Conservation (phyloP, 2,113 vertebrate species). For the Nematolebias whitei region DNA sequence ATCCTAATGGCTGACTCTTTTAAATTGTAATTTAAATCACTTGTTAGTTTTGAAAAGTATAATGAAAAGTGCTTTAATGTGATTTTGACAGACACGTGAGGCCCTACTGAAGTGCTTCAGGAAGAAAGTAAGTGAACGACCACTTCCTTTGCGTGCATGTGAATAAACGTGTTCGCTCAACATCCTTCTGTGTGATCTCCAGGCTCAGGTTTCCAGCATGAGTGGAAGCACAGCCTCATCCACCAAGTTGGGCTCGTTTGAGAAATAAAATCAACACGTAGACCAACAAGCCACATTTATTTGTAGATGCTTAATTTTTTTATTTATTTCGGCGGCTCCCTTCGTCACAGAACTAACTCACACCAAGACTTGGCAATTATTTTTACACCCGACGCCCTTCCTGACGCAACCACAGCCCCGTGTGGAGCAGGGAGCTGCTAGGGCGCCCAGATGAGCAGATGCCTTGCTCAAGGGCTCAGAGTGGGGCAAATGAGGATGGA, state of each 20-base stretch:
- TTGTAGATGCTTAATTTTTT: no score
- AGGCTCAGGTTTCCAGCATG: constrained; percentile 10
- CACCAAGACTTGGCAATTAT: no score
- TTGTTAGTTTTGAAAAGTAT: neutral
- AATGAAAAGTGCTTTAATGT: constrained; percentile 17
- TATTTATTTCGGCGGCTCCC: no score
- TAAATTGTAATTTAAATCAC: neutral
- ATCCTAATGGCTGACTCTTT: no score
- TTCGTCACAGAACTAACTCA: no score
- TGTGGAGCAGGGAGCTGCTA: no score
- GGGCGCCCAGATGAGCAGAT: no score
- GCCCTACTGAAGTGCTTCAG: constrained; percentile 33
- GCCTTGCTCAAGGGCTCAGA: no score
- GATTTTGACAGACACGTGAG: constrained; percentile 64
- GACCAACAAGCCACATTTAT: neutral
- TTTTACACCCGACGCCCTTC: no score
- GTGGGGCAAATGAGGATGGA: no score
- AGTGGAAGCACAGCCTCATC: constrained; percentile 9
- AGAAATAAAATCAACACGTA: constrained; percentile 9
- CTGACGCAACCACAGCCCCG: no score
- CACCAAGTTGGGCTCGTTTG: neutral
- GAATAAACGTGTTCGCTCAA: neutral
- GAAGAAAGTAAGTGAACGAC: constrained; percentile 49
- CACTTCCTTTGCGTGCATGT: neutral
- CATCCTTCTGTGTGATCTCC: constrained; percentile 19